phyloP scores from a whole-genome alignment of 2,113 vertebrate species.

The Lepus americanus region DNA sequence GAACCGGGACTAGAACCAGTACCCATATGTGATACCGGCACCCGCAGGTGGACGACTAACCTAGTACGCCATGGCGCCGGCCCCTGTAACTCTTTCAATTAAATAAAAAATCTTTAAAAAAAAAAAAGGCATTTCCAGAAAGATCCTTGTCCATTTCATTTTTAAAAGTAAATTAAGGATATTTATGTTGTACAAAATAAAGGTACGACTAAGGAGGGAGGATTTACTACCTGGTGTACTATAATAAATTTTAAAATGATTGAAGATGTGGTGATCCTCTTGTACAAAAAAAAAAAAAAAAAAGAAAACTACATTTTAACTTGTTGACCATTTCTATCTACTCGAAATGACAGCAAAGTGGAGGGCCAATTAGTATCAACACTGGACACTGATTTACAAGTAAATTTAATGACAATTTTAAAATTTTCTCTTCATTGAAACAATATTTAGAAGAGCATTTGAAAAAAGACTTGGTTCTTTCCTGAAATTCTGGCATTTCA shows the following conservation, averaged over 20 bases:
- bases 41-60: no score
- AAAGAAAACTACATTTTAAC: not conserved
- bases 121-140: not conserved
- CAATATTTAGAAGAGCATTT: not conserved
- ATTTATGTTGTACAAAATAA: conserved; percentile 46
- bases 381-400: not conserved
- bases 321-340: not conserved
- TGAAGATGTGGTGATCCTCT: not conserved
- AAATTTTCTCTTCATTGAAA: conserved; percentile 17
- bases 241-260: conserved; percentile 22
- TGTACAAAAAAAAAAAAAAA: not conserved
- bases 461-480: not conserved
- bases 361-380: not conserved
- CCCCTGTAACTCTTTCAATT: not conserved
- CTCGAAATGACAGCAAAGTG: not conserved
- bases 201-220: not conserved
- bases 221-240: not conserved
- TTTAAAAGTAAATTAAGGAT: conserved; percentile 36
- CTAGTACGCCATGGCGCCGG: no score
- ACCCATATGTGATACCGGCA: no score
- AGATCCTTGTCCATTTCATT: not conserved
- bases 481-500: not conserved
- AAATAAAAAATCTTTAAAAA: not conserved
- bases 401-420: not conserved
- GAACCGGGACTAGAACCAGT: no score